Evolutionary conservation across 2,888 invertebrate genomes (phyloP).

Genomic region (Cerceris rybyensis): DNA sequence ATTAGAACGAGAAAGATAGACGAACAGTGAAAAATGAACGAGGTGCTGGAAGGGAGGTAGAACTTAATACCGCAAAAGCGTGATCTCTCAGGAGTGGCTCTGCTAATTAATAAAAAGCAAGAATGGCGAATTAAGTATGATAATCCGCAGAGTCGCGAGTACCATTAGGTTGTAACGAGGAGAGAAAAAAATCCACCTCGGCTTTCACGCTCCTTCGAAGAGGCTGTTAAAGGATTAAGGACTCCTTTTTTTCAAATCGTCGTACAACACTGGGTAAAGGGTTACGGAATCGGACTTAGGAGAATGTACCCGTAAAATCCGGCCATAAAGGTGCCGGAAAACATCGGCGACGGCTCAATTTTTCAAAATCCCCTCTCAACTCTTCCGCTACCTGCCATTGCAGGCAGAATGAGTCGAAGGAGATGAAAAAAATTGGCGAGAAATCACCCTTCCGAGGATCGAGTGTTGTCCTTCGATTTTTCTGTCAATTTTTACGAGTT

Average conservation of each 20-base stretch:
- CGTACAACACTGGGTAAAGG: constrained; percentile 13
- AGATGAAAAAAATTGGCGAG: background rate
- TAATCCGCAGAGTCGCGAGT: constrained; percentile 3
- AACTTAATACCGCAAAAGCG: no score
- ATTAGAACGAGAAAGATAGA: background rate
- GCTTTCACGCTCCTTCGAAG: background rate
- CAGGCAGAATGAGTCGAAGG: constrained; percentile 4
- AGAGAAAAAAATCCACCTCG: background rate
- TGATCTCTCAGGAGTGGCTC: background rate
- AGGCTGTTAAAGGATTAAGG: constrained; percentile 46
- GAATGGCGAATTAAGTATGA: background rate
- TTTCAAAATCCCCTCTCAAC: constrained; percentile 64
- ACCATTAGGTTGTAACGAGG: constrained; percentile 15
- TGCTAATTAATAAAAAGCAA: background rate
- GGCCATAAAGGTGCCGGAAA: constrained; percentile 61
- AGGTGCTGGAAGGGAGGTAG: background rate
- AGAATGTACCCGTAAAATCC: constrained; percentile 54
- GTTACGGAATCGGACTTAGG: constrained; percentile 36
- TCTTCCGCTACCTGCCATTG: constrained; percentile 66
- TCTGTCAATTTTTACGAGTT: background rate
- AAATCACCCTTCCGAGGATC: background rate
- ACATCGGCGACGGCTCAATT: constrained; percentile 62
- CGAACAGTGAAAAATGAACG: background rate
- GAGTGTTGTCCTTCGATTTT: background rate
- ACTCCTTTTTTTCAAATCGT: no score